Conservation (phyloP, 2,797 vertebrate genomes). For the Anguilla obscura region DNA sequence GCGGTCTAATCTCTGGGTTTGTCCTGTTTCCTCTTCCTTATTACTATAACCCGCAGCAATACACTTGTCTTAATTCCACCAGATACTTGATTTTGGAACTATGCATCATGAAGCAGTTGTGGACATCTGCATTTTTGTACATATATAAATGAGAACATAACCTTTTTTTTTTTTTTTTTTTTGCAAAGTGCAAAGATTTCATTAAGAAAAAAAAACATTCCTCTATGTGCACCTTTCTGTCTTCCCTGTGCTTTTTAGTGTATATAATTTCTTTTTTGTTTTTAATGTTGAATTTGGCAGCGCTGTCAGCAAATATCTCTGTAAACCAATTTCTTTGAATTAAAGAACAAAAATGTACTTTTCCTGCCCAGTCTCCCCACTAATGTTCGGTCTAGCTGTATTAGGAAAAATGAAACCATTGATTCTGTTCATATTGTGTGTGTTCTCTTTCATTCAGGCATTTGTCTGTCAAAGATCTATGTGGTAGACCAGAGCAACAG, state of each 20-base stretch:
- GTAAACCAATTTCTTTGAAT: slow-evolving; percentile 25
- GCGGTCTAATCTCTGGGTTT: slow-evolving; percentile 47
- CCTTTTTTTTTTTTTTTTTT: slow-evolving; percentile 52
- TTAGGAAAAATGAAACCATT: slow-evolving; percentile 10
- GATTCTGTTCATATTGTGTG: slow-evolving; percentile 30
- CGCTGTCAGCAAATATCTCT: slow-evolving; percentile 30
- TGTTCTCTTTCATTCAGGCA: slow-evolving; percentile 24
- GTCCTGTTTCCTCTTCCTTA: slow-evolving; percentile 36
- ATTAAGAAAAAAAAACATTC: slow-evolving; percentile 23
- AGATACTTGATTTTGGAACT: slow-evolving; percentile 65
- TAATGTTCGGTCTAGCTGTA: slow-evolving; percentile 30
- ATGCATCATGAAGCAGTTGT: slow-evolving; percentile 70
- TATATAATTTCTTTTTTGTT: slow-evolving; percentile 7
- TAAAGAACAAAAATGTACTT: slow-evolving; percentile 2
- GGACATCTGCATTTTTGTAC: slow-evolving; percentile 67
- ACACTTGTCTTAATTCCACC: slow-evolving; percentile 69
- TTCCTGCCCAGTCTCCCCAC: neutral
- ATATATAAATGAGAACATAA: slow-evolving; percentile 47
- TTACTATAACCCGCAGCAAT: slow-evolving; percentile 38
- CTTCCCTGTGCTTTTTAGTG: slow-evolving; percentile 46
- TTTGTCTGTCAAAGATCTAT: slow-evolving; percentile 10
- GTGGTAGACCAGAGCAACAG: neutral
- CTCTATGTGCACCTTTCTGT: slow-evolving; percentile 42
- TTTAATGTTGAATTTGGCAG: slow-evolving; percentile 36
- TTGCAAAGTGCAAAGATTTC: slow-evolving; percentile 49